phyloP scores from a whole-genome alignment of 2,113 vertebrate genomes.

The Lepidothrix coronata region DNA sequence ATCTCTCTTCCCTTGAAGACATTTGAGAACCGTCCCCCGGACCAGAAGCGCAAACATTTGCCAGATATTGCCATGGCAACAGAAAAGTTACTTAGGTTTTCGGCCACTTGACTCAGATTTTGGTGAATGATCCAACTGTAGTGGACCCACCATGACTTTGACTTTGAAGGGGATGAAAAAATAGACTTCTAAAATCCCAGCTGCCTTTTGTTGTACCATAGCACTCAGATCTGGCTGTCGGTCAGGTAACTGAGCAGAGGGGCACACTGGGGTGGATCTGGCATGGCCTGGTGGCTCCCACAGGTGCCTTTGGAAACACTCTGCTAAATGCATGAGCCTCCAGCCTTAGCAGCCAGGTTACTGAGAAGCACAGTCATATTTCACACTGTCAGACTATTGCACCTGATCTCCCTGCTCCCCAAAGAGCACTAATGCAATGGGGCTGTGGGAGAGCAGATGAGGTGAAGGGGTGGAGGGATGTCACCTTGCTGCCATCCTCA shows the following conservation, averaged over 20 bases:
- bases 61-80: not conserved
- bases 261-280: not conserved
- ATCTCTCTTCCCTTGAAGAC: not conserved
- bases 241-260: not conserved
- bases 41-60: not conserved
- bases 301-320: fast-evolving
- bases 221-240: fast-evolving
- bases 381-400: not conserved
- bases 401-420: not conserved
- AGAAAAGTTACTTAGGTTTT: not conserved
- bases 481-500: not conserved
- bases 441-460: not conserved
- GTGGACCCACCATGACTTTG: fast-evolving
- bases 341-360: not conserved
- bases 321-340: not conserved
- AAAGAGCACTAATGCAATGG: not conserved
- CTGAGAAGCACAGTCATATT: not conserved
- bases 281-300: fast-evolving
- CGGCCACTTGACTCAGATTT: not conserved
- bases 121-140: fast-evolving
- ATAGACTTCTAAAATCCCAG: not conserved
- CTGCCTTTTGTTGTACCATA: not conserved
- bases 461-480: not conserved
- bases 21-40: fast-evolving
- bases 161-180: not conserved